These are phyloP conservation scores for Micromesistius poutassou DNA, from an alignment of 2,797 vertebrate genomes.

Conservation along the genomic window DNA sequence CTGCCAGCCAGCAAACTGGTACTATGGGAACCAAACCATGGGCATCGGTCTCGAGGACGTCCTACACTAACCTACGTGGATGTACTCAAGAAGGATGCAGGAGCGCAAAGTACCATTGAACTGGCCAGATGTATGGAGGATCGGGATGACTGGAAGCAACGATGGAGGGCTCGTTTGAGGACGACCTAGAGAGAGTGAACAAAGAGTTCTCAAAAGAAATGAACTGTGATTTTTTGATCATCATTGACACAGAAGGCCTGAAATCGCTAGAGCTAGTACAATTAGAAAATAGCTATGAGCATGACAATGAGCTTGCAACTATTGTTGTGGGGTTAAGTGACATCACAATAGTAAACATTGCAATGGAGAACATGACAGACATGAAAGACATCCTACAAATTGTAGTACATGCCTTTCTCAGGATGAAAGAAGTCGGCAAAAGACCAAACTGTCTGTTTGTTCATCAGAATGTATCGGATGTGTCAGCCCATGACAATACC, in stretches of 20 bases:
- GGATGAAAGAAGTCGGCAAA: constrained; percentile 29
- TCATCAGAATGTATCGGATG: constrained; percentile 58
- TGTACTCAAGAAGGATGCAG: too few species aligned
- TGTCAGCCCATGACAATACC: constrained; percentile 54
- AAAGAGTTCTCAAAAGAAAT: neutral
- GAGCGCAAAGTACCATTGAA: too few species aligned
- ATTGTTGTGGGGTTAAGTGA: constrained; percentile 7
- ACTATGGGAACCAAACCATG: too few species aligned
- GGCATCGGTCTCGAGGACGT: too few species aligned
- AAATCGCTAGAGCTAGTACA: constrained; percentile 9
- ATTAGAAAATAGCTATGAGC: neutral
- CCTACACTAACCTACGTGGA: too few species aligned
- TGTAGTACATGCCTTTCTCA: neutral
- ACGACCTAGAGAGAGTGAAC: too few species aligned
- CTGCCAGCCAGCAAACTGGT: too few species aligned
- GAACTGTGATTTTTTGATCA: constrained; percentile 1
- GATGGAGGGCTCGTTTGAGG: too few species aligned
- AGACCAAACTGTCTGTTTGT: constrained; percentile 55
- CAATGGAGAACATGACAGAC: constrained; percentile 10
- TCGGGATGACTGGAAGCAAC: too few species aligned
- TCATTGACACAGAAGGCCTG: constrained; percentile 10
- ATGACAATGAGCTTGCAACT: constrained; percentile 12
- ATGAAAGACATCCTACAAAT: constrained; percentile 21
- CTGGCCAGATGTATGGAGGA: too few species aligned
- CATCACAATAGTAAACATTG: constrained; percentile 10